These are phyloP conservation scores for Amazona vittata DNA, from an alignment of 2,113 vertebrate species.

Conservation along the genomic window DNA sequence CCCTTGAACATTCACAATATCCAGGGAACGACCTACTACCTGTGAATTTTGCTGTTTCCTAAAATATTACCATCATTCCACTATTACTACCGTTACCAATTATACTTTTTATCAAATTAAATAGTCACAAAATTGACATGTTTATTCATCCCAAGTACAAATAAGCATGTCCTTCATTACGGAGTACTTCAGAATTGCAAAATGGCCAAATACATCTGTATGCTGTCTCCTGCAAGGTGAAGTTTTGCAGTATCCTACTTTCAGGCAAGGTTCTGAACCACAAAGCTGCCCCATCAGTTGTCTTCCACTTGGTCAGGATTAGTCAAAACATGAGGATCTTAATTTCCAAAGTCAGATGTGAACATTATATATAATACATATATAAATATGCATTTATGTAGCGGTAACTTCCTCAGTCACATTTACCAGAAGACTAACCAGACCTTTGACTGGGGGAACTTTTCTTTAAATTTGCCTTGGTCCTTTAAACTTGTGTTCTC, in stretches of 20 bases:
- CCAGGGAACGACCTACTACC: not conserved
- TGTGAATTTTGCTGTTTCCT: not conserved
- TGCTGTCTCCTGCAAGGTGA: not conserved
- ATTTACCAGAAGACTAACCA: not conserved
- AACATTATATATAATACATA: not conserved
- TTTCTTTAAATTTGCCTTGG: not conserved
- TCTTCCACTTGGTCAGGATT: not conserved
- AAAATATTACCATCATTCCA: not conserved
- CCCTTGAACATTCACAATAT: not conserved
- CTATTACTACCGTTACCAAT: not conserved
- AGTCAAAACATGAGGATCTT: not conserved
- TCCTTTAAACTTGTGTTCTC: not conserved
- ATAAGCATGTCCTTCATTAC: not conserved
- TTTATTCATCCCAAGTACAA: not conserved
- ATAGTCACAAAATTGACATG: not conserved
- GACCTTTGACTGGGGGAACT: not conserved
- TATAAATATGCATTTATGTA: not conserved
- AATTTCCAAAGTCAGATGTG: not conserved
- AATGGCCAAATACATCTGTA: not conserved
- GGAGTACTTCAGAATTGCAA: not conserved
- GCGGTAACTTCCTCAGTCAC: not conserved
- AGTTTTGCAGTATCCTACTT: not conserved
- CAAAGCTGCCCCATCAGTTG: not conserved
- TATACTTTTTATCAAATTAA: not conserved
- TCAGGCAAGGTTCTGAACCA: not conserved